A percentile compares a stretch with the other conserved stretches of the same genome.
Conservation (phyloP, 2,113 vertebrate species). For the Tyrannus savana region DNA sequence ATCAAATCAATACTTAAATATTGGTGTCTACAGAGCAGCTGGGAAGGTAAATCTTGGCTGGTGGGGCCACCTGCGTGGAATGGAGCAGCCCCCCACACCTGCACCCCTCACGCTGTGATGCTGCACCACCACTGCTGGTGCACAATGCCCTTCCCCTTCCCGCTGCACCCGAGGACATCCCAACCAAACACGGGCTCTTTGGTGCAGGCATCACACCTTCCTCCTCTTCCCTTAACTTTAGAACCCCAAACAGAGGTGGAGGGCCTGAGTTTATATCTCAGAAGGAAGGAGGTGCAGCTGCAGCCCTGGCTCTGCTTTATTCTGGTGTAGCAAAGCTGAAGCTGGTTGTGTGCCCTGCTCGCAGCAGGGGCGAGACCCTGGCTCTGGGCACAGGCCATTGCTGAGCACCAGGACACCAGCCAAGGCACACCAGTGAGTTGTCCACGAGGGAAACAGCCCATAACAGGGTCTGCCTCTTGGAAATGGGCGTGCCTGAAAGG, state of each 20-base stretch:
- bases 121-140: fast-evolving
- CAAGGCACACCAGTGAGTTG: fast-evolving
- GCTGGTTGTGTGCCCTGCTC: not conserved
- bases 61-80: fast-evolving
- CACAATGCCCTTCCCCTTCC: not conserved
- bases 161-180: fast-evolving
- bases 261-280: fast-evolving
- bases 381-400: not conserved
- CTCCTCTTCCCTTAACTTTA: fast-evolving
- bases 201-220: not conserved
- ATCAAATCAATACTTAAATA: not conserved
- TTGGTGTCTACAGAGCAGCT: fast-evolving
- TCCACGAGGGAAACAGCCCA: fast-evolving
- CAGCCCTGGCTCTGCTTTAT: not conserved
- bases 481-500: fast-evolving
- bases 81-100: not conserved
- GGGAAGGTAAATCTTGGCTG: not conserved
- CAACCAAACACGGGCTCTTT: fast-evolving
- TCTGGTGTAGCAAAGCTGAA: fast-evolving
- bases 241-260: not conserved
- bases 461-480: not conserved
- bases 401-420: not conserved
- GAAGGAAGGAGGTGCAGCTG: not conserved
- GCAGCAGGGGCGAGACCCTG: not conserved
- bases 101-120: fast-evolving